These are phyloP conservation scores for Bufo bufo DNA, from an alignment of 2,113 vertebrate species.

Conservation along the genomic window DNA sequence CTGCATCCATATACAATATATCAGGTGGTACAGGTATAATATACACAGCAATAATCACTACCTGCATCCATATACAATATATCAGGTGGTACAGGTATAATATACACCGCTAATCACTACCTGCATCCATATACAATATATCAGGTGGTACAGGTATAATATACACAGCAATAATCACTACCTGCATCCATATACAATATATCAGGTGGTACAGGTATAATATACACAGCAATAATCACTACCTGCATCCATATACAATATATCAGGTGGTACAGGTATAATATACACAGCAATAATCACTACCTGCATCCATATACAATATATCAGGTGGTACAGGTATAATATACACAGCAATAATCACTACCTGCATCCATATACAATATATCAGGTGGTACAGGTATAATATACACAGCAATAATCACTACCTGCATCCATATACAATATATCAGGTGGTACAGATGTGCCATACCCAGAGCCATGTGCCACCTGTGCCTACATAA, in stretches of 20 bases:
- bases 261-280: neutral
- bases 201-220: neutral
- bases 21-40: neutral
- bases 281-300: neutral
- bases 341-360: neutral
- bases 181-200: neutral
- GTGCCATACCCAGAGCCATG: neutral
- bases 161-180: neutral
- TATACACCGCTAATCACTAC: neutral
- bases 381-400: neutral
- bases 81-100: neutral
- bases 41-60: neutral
- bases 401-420: neutral
- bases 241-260: neutral
- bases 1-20: neutral
- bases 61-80: neutral
- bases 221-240: neutral
- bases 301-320: no score
- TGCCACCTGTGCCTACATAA: neutral
- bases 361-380: neutral
- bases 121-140: neutral
- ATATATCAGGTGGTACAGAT: neutral
- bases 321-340: neutral
- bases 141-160: neutral
- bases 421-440: no score